Evolutionary conservation across 1,140 invertebrate genomes (phyloP), one percentile per base, ranked within the genome.

Genomic region (Phymorhynchus buccinoides): DNA sequence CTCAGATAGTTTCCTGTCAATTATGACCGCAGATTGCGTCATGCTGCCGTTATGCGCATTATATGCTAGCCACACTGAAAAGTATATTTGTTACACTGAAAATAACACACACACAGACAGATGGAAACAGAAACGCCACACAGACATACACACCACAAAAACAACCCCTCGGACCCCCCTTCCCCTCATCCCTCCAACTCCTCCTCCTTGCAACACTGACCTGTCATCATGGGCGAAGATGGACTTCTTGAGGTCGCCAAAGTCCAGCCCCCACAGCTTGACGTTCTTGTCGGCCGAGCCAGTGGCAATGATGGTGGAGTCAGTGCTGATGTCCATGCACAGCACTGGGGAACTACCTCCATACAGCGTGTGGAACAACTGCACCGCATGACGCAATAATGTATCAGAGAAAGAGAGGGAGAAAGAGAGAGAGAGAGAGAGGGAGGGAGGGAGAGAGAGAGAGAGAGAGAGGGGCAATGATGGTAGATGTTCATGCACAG

Each of bases 261-360:
- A 99, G 93, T 99, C 98, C 92, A 99, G 95, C 73, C 98, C 98
- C 98, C 98, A 99, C 86, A 99, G 96, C 94, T 99, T 99, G 6
- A 99, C 95, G 93, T 98, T 99, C 35, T 98, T 95, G 94, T 99
- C 99, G 0, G 96, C 96, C 30, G 98, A 99, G 37, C 98, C 98
- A 0, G 98, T 99, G 1, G 96, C 97, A 85, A 99, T 96, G 1
- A 99, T 90, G 1, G 95, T 95, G 0, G 96, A 97, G 93, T 99
- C 98, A 88, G 96, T 96, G 1, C 97, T 98, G 87, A 99, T 98
- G 92, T 99, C 98, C 94, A 99, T 95, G 89, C 96, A 97, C 0
- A 97, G 94, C 0, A 99, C 97, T 1, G 99, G 98, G 68, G 99
- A 93, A 91, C 98, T 98, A 93, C 99, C 99, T 0, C 99, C 98